These are phyloP conservation scores for Heteromyza rotundicornis DNA, from an alignment of 2,888 invertebrate genomes.

Conservation along the genomic window DNA sequence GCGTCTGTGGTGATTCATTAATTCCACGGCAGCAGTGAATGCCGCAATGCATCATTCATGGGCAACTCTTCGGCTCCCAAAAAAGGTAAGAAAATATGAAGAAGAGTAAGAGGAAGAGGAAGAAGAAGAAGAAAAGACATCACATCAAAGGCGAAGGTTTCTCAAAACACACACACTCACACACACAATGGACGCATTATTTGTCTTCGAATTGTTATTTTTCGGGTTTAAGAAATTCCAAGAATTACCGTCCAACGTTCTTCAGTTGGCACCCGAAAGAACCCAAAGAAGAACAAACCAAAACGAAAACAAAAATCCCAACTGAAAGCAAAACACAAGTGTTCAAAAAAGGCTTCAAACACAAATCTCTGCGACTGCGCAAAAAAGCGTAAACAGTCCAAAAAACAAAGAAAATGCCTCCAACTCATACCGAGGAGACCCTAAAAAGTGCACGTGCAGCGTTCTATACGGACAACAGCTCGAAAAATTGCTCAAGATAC, in stretches of 20 bases:
- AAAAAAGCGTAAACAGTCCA: background rate
- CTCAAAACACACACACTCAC: constrained; percentile 9
- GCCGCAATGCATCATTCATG: background rate
- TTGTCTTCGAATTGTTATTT: constrained; percentile 5
- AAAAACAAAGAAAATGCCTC: background rate
- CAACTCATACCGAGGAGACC: background rate
- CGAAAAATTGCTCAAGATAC: background rate
- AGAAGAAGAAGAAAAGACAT: no score
- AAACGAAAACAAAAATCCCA: background rate
- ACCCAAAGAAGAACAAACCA: background rate
- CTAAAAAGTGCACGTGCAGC: constrained; percentile 1
- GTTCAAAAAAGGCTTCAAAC: background rate
- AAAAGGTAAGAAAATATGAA: no score
- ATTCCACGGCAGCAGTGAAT: background rate
- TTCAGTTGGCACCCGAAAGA: background rate
- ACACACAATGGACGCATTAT: constrained; percentile 2
- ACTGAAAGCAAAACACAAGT: background rate
- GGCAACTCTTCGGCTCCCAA: background rate
- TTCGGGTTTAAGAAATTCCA: background rate
- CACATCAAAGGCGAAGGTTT: background rate
- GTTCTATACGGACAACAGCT: background rate
- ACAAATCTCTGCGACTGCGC: background rate
- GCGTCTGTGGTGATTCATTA: background rate
- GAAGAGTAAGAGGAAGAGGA: no score
- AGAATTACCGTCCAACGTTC: background rate